Evolutionary conservation across 1,140 invertebrate genomes (phyloP).

Genomic region (Rhagoletis pomonella): DNA sequence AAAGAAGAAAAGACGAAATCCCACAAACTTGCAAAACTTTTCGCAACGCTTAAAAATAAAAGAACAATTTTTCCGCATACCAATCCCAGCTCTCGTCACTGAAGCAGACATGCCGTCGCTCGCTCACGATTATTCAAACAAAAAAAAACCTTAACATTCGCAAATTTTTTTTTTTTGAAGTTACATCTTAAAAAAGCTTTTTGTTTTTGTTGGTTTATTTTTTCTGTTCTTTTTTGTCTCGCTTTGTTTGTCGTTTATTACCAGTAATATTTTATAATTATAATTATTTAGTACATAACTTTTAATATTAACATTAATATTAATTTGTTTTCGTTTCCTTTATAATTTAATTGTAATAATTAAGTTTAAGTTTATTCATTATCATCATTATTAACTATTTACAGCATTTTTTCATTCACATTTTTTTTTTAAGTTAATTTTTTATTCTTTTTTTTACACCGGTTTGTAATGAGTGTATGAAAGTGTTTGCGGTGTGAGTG

Average conservation of each 20-base stretch:
- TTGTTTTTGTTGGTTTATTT: constrained; percentile 48
- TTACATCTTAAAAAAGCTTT: constrained; percentile 50
- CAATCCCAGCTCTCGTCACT: neutral
- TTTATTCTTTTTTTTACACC: constrained; percentile 47
- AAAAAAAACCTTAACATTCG: neutral
- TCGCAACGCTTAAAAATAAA: neutral
- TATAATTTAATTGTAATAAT: constrained; percentile 52
- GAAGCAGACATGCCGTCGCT: neutral
- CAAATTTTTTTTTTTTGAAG: neutral
- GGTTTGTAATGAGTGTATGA: constrained; percentile 27
- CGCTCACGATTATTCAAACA: neutral
- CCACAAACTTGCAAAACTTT: too few species aligned
- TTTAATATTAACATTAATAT: constrained; percentile 57
- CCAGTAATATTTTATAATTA: constrained; percentile 54
- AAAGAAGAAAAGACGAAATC: too few species aligned
- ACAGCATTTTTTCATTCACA: constrained; percentile 49
- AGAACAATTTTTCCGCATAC: neutral
- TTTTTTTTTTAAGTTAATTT: constrained; percentile 36
- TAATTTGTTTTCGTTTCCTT: constrained; percentile 14
- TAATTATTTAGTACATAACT: constrained; percentile 55
- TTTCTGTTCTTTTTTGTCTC: constrained; percentile 52
- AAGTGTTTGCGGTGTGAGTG: constrained; percentile 23
- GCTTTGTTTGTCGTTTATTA: constrained; percentile 51
- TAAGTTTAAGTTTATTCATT: constrained; percentile 53
- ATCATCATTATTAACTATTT: constrained; percentile 46